phyloP scores from a whole-genome alignment of 2,888 invertebrate species.

The Eustalomyia histrio region DNA sequence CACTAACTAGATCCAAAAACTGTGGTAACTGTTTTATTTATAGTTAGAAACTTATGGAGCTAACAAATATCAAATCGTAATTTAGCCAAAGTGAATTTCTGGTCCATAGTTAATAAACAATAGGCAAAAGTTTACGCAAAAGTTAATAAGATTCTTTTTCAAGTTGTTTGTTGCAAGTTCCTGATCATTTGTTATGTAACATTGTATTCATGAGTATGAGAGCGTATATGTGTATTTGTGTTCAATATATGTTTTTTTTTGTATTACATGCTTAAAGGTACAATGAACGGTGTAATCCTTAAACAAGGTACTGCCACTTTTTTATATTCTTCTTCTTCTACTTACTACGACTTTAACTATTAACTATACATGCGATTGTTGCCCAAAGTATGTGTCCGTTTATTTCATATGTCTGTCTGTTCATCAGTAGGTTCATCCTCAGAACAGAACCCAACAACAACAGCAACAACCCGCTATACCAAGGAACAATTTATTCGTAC shows the following conservation, averaged over 20 bases:
- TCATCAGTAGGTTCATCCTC: constrained; percentile 58
- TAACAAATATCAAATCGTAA: no score
- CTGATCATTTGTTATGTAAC: constrained; percentile 62
- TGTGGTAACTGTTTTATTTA: no score
- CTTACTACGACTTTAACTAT: background rate
- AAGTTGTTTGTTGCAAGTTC: constrained; percentile 49
- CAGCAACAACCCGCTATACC: constrained; percentile 51
- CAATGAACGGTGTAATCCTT: constrained; percentile 62
- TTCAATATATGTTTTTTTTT: constrained; percentile 33
- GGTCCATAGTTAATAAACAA: background rate
- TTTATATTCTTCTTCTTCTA: background rate
- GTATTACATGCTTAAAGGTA: constrained; percentile 35
- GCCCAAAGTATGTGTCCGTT: constrained; percentile 31
- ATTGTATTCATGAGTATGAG: background rate
- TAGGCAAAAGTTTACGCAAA: constrained; percentile 60
- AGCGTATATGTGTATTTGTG: constrained; percentile 36
- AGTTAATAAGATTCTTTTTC: constrained; percentile 54
- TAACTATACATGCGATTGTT: constrained; percentile 15
- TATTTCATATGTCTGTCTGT: constrained; percentile 35
- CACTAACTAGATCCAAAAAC: no score
- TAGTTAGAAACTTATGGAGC: no score
- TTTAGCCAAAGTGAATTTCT: no score
- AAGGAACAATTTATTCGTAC: background rate
- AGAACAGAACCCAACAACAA: constrained; percentile 4
- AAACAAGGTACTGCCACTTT: constrained; percentile 50